A percentile compares a stretch with the other conserved stretches of the same genome.
Conservation (phyloP, 2,797 vertebrate species). For the Ptychadena robeensis region DNA sequence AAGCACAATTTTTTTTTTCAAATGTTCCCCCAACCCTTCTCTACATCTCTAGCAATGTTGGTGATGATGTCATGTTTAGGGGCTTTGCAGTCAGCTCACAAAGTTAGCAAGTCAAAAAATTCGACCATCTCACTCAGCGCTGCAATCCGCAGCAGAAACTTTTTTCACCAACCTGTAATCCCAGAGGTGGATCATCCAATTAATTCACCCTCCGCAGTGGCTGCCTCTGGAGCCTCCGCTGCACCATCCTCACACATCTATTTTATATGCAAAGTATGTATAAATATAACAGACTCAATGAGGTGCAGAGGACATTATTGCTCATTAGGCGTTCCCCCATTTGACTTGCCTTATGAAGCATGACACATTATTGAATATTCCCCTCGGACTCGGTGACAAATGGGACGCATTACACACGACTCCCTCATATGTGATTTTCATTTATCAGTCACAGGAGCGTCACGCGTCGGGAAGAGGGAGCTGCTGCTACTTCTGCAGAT, state of each 20-base stretch:
- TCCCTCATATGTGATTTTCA: constrained; percentile 36
- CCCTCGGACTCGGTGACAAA: constrained; percentile 41
- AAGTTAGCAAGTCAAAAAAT: no score
- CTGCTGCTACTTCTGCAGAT: constrained; percentile 2
- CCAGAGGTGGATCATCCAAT: constrained; percentile 22
- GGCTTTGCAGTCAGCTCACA: no score
- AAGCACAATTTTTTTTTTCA: no score
- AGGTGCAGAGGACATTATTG: constrained; percentile 50
- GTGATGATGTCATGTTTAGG: no score
- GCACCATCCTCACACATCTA: constrained; percentile 14
- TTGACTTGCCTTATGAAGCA: constrained; percentile 39
- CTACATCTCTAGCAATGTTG: no score
- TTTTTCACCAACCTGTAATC: constrained; percentile 11
- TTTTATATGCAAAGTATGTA: constrained; percentile 42
- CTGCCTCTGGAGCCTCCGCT: background rate
- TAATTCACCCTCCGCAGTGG: constrained; percentile 26
- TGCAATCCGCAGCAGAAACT: constrained; percentile 1
- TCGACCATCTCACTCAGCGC: no score
- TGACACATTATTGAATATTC: constrained; percentile 46
- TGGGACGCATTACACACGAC: constrained; percentile 27
- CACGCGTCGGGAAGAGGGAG: background rate
- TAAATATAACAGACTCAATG: constrained; percentile 41
- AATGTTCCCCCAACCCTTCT: no score
- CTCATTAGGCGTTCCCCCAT: constrained; percentile 51
- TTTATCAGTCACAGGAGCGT: constrained; percentile 43